Conservation (phyloP, 2,888 invertebrate species). For the Reticulitermes lucifugus region DNA sequence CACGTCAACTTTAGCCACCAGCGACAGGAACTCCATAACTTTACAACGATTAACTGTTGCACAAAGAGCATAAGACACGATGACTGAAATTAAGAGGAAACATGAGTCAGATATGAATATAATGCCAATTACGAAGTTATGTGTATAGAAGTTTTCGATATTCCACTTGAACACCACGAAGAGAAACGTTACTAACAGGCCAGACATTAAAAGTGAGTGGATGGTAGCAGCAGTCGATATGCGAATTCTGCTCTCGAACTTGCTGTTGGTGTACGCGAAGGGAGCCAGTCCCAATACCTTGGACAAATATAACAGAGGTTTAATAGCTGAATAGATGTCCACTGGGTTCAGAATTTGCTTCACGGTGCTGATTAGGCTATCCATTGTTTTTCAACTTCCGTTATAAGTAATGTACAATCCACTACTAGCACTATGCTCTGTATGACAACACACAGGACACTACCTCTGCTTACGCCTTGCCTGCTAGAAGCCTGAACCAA, state of each 20-base stretch:
- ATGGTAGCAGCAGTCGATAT: background rate
- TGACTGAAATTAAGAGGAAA: background rate
- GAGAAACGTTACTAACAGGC: background rate
- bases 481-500: too few relatives aligned
- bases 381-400: too few relatives aligned
- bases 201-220: background rate
- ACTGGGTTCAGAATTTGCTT: background rate
- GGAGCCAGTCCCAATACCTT: constrained; percentile 14
- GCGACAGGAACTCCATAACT: background rate
- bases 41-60: background rate
- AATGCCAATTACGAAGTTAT: background rate
- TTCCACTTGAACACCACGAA: background rate
- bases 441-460: too few relatives aligned
- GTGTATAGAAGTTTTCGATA: background rate
- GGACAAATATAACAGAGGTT: constrained; percentile 1
- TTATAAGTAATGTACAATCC: too few relatives aligned
- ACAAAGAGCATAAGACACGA: background rate
- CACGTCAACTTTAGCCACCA: background rate
- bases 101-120: background rate
- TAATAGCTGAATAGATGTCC: background rate
- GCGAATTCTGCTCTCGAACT: background rate
- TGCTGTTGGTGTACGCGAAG: background rate
- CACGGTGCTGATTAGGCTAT: background rate
- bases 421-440: too few relatives aligned
- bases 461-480: too few relatives aligned